Base-by-base conservation (phyloP, 2,797 vertebrate species). In the Limosa lapponica region DNA sequence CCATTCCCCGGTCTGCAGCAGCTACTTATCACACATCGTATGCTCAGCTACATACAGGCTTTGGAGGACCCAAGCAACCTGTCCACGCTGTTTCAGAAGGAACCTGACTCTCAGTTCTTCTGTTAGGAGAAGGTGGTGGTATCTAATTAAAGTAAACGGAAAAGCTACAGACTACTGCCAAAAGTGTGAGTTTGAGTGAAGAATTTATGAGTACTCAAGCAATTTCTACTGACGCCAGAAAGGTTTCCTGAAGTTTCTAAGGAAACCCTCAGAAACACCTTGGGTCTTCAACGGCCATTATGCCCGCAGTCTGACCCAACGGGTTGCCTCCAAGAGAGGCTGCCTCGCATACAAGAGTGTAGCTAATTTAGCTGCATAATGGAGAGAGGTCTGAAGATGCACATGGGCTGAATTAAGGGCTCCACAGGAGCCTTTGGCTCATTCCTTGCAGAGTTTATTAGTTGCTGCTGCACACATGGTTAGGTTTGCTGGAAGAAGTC, bases 321-420 rank as follows among this genome's bases (percentile, higher is more conserved):
- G 49, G 6, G 30, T 6, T 95, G 67, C n/a, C 64, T 89, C 44
- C 39, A 79, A 74, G 36, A 89, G 37, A 82, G 34, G 52, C 51
- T 1, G 2, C 74, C 79, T 93, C 6, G 5, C 71, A 84, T 80
- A 82, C 66, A 27, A 39, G 78, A 71, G 71, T 64, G 81, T 74
- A 93, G 77, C 74, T 89, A 82, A 92, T 96, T 95, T 74, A 89
- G 86, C 61, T 78, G 41, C 74, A 58, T 89, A 85, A 93, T 52
- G 43, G 74, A 85, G 49, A 69, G 74, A 78, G 52, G 59, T 93
- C 86, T 87, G 83, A 95, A 95, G 93, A 95, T 95, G 95, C 94
- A 95, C 92, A 93, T 95, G 94, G 96, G 86, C 78, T 95, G 92
- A 93, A 95, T 97, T 95, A 97, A 95, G 72, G 71, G 78, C 57